A percentile compares a stretch with the other conserved stretches of the same genome.
Evolutionary conservation across 2,797 vertebrate genomes (phyloP).

Genomic region (Rhynchonycteris naso): DNA sequence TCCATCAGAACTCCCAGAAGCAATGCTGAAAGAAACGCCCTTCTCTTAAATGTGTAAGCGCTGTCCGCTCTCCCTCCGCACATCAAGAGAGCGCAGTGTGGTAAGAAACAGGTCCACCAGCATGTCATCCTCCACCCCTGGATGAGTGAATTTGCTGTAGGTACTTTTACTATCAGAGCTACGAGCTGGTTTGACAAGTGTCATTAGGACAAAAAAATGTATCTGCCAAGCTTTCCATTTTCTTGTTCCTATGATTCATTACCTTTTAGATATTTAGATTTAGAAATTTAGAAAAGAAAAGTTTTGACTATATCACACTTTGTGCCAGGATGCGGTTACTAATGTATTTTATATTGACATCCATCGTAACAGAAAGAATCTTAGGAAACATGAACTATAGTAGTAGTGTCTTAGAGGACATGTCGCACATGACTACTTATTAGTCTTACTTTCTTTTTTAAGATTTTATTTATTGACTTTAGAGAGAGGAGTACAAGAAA

Average conservation of each 20-base stretch:
- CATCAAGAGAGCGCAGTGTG: rapidly evolving
- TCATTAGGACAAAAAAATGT: neutral
- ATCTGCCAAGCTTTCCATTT: neutral
- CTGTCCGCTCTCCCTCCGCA: too few species aligned
- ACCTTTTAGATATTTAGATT: neutral
- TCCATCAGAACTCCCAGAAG: neutral
- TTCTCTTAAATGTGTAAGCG: rapidly evolving
- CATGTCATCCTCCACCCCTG: rapidly evolving
- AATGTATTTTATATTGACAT: neutral
- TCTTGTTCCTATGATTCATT: neutral
- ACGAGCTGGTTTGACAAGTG: neutral
- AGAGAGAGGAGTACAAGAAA: too few species aligned
- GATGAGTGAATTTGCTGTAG: neutral
- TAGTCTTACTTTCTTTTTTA: too few species aligned
- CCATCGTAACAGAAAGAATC: neutral
- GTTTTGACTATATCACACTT: too few species aligned
- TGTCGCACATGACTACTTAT: neutral
- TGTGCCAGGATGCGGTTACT: neutral
- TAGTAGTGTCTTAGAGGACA: too few species aligned
- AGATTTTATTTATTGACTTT: too few species aligned
- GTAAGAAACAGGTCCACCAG: neutral
- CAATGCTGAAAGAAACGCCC: neutral
- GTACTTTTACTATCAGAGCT: neutral
- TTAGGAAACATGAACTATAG: neutral
- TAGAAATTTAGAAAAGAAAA: neutral